phyloP scores from a whole-genome alignment of 2,888 invertebrate species.

The Erebia palarica region DNA sequence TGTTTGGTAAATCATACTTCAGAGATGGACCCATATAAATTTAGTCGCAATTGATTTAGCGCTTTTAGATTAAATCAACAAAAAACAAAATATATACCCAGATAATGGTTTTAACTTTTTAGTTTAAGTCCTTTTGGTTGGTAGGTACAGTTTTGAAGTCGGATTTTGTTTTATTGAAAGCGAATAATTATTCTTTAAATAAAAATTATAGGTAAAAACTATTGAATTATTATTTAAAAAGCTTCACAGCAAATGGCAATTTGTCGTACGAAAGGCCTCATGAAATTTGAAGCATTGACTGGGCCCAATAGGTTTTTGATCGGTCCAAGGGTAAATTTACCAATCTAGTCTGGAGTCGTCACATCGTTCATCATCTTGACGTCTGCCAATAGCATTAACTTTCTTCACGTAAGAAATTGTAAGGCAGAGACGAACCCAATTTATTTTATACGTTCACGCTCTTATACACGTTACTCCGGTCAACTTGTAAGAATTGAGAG shows the following conservation, averaged over 20 bases:
- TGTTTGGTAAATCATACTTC: no score
- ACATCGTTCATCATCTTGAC: slow-evolving; percentile 64
- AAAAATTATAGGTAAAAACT: background rate
- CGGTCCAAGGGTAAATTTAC: slow-evolving; percentile 41
- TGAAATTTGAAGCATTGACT: slow-evolving; percentile 49
- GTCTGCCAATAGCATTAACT: slow-evolving; percentile 69
- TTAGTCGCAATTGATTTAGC: no score
- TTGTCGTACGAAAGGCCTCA: slow-evolving; percentile 51
- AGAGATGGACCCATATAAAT: no score
- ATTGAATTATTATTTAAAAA: slow-evolving; percentile 21
- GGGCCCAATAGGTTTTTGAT: slow-evolving; percentile 46
- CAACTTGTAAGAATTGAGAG: background rate
- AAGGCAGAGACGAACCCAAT: slow-evolving; percentile 47
- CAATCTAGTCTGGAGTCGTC: slow-evolving; percentile 45
- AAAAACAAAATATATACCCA: no score
- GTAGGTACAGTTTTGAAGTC: no score
- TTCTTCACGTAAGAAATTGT: slow-evolving; percentile 58
- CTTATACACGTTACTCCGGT: slow-evolving; percentile 10
- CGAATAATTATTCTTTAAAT: no score
- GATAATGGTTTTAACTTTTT: no score
- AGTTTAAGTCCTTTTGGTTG: no score
- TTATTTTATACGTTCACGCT: slow-evolving; percentile 34
- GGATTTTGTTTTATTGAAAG: no score
- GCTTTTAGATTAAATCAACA: no score
- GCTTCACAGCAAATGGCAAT: slow-evolving; percentile 47